Percentiles rank a stretch among this genome's conserved stretches.
These are phyloP conservation scores for Mellivora capensis DNA, from an alignment of 2,113 vertebrate genomes.

Conservation along the genomic window DNA sequence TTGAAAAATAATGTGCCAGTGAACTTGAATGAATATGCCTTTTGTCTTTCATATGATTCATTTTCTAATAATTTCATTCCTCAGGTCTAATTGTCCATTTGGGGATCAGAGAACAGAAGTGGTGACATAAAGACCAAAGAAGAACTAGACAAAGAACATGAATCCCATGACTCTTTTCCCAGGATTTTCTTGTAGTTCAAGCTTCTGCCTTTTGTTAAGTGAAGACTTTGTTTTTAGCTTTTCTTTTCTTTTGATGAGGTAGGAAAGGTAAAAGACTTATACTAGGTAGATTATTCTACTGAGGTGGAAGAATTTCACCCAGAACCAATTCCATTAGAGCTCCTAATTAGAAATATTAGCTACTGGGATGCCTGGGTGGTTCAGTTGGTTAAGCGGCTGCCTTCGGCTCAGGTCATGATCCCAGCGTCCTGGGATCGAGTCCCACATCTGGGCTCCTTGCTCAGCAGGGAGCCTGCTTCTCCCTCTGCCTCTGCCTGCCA, in stretches of 20 bases:
- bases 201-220: not conserved
- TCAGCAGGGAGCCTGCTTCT: too few relatives aligned
- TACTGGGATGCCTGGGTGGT: too few relatives aligned
- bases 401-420: too few relatives aligned
- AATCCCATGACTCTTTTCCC: not conserved
- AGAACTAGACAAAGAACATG: not conserved
- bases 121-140: not conserved
- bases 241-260: not conserved
- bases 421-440: too few relatives aligned
- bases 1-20: conserved; percentile 9
- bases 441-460: too few relatives aligned
- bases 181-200: not conserved
- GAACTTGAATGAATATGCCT: not conserved
- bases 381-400: too few relatives aligned
- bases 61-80: not conserved
- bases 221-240: not conserved
- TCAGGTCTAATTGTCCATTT: not conserved
- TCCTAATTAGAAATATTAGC: conserved; percentile 44
- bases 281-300: not conserved
- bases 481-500: too few relatives aligned
- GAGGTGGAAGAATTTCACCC: conserved; percentile 45
- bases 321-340: conserved; percentile 45
- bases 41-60: not conserved
- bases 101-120: not conserved
- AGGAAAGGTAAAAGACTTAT: not conserved